Evolutionary conservation across 2,888 invertebrate species (phyloP), one percentile per base, ranked within the genome.

Genomic region (Lathronympha strigana): DNA sequence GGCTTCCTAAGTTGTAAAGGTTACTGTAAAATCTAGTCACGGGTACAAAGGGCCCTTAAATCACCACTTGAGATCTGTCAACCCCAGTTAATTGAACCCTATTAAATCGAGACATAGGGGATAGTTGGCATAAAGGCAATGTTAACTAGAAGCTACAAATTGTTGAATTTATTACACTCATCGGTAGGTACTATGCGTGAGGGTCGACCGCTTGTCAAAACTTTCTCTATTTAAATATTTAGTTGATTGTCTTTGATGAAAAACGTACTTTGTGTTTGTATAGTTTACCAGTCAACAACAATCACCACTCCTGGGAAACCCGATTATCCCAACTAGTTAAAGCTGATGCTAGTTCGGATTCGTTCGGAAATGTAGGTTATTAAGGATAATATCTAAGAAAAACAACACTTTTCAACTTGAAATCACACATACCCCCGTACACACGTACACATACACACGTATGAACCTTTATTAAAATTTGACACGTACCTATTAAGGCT

Each of bases 21-120:
- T 63, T 63, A 58, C 57, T 63, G 63, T 67, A 40, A 67, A 53
- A 67, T 67, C 62, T 57, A 53, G 58, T 58, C 45, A 47, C 55
- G 50, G 58, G 47, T 67, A 67, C 63, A 67, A 67, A 63, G 67
- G 63, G 38, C 67, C 53, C 67, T 67, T 51, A 63, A 67, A 67
- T 67, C 67, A 67, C 58, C 57, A 58, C 63, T 63, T 63, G 67
- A 63, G 63, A 67, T 67, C 63, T 63, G 63, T 67, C 63, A 58
- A 63, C 67, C 53, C 62, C 58, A 67, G 67, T 67, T 63, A 62
- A 63, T 58, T 67, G 58, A 63, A 63, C 67, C 57, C 57, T 63
- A 63, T 63, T 63, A 63, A 63, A 57, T 58, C 38, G 63, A 58
- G 57, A 63, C 51, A 54, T 55, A 63, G 55, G 55, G 47, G 55